These are phyloP conservation scores for Pseudanteris insignis DNA, from an alignment of 2,888 invertebrate genomes.

Conservation along the genomic window DNA sequence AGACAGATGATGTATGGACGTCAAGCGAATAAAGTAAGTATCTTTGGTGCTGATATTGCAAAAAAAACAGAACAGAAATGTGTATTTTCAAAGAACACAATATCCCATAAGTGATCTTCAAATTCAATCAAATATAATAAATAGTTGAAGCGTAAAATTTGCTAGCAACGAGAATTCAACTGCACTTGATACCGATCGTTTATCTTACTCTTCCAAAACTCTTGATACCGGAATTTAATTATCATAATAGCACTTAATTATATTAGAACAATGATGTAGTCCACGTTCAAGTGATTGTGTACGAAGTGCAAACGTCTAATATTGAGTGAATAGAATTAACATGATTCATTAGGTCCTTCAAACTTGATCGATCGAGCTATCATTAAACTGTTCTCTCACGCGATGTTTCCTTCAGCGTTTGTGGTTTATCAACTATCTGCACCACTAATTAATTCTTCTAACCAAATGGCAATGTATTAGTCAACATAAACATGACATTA, in stretches of 20 bases:
- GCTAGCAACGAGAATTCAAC: too few species aligned
- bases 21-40: too few species aligned
- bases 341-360: constrained; percentile 44
- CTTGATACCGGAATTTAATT: constrained; percentile 13
- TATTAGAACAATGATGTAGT: constrained; percentile 13
- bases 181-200: too few species aligned
- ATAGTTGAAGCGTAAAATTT: too few species aligned
- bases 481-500: constrained; percentile 23
- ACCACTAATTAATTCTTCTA: constrained; percentile 39
- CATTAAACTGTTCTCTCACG: constrained; percentile 43
- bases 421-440: constrained; percentile 43
- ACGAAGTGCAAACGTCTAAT: constrained; percentile 39
- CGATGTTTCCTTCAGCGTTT: constrained; percentile 34
- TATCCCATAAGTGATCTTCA: too few species aligned
- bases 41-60: too few species aligned
- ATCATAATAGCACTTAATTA: constrained; percentile 20
- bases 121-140: too few species aligned
- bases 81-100: too few species aligned
- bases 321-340: constrained; percentile 46
- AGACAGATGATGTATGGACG: not conserved
- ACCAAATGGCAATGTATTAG: constrained; percentile 23
- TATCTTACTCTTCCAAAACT: too few species aligned
- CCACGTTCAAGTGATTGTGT: constrained; percentile 13
- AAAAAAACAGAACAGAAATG: too few species aligned
- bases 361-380: constrained; percentile 46